These are phyloP conservation scores for Limanda limanda DNA, from an alignment of 2,113 vertebrate species.

Conservation along the genomic window DNA sequence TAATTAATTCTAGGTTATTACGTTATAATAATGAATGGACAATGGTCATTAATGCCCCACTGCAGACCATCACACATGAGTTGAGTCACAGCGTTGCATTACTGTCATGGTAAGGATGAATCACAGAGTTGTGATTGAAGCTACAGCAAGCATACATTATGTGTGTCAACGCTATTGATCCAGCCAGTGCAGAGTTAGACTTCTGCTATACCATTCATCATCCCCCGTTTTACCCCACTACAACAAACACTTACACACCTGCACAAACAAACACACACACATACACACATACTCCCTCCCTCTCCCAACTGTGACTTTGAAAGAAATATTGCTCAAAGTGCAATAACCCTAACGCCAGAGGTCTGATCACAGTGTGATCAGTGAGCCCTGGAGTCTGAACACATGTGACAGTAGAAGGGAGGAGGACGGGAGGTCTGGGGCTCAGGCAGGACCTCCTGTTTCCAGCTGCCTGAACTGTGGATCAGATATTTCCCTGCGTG, in stretches of 20 bases:
- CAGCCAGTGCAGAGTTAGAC: conserved; percentile 3
- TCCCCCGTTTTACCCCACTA: conserved; percentile 1
- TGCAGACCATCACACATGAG: conserved; percentile 15
- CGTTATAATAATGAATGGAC: conserved; percentile 17
- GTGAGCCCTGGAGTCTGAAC: conserved; percentile 52
- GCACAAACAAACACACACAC: background rate
- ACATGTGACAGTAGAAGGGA: conserved; percentile 39
- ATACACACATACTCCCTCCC: background rate
- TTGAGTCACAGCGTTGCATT: conserved; percentile 13
- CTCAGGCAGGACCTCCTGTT: conserved; percentile 12
- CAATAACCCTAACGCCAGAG: conserved; percentile 53
- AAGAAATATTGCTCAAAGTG: conserved; percentile 60
- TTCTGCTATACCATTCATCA: conserved; percentile 45
- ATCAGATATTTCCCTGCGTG: too few species aligned
- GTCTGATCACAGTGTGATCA: conserved; percentile 62
- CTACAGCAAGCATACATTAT: conserved; percentile 35
- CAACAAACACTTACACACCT: too few species aligned
- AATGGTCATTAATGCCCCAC: conserved; percentile 7
- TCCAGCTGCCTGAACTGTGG: conserved; percentile 4
- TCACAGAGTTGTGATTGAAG: conserved; percentile 16
- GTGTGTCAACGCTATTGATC: conserved; percentile 43
- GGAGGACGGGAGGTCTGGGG: conserved; percentile 2
- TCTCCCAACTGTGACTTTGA: conserved; percentile 46
- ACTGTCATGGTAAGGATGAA: conserved; percentile 24
- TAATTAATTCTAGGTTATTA: conserved; percentile 23